Evolutionary conservation across 2,797 vertebrate genomes (phyloP).

Genomic region (Myotis findleyi): DNA sequence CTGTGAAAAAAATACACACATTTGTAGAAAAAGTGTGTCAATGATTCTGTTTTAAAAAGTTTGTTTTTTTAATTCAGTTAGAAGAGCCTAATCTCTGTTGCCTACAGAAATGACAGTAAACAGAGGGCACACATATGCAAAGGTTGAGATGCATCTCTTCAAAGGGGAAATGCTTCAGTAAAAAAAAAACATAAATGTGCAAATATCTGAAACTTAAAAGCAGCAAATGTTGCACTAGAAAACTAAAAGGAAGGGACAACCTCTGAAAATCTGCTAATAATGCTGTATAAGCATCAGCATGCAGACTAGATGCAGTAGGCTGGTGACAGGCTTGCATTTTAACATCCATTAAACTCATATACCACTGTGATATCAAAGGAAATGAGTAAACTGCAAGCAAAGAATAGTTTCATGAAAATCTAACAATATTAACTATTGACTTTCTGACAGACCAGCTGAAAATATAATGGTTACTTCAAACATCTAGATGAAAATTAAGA

Average conservation of each 20-base stretch:
- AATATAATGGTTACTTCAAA: neutral
- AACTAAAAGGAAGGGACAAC: neutral
- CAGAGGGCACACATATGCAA: neutral
- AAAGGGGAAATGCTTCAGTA: neutral
- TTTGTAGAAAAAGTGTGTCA: neutral
- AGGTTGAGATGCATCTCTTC: neutral
- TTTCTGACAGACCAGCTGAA: slow-evolving; percentile 5
- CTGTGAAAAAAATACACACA: neutral
- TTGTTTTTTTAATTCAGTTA: neutral
- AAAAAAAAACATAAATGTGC: neutral
- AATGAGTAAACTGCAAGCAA: neutral
- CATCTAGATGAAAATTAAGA: neutral
- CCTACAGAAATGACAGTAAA: slow-evolving; percentile 2
- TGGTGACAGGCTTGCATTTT: neutral
- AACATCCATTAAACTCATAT: neutral
- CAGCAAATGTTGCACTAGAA: neutral
- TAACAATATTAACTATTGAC: slow-evolving; percentile 12
- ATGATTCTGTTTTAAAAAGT: neutral
- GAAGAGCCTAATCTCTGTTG: neutral
- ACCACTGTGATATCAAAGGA: neutral
- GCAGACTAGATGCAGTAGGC: neutral
- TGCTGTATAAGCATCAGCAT: neutral
- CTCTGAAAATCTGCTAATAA: neutral
- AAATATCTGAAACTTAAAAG: slow-evolving; percentile 14
- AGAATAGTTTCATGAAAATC: neutral